Base-by-base conservation (phyloP, 2,113 vertebrate genomes). In the Callospermophilus lateralis region DNA sequence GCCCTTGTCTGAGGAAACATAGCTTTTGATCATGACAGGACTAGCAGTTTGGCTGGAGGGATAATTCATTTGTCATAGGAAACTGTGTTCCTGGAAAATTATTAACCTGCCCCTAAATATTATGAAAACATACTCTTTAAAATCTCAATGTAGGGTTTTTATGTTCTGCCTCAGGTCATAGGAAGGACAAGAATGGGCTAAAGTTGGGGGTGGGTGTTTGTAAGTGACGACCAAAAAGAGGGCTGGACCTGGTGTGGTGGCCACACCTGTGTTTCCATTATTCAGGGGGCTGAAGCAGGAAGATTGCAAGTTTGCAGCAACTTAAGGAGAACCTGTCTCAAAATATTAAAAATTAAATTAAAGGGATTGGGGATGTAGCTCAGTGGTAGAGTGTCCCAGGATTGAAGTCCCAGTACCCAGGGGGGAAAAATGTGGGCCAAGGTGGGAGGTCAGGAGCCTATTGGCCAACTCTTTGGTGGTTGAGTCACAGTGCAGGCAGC, bases 401-500 rank as follows among this genome's bases (percentile, higher is more conserved):
- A 26, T 63, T 63, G 24, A 63, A 26, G 20, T 26, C 7, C 58
- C 22, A 28, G 61, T 63, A 63, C 26, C 61, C 24, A 28, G 61
- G 8, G 8, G 24, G 6, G 22, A 11, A 26, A 63, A 28, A 26
- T 28, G 13, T 2, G 0, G 74, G 15, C 39, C 65, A 32, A 30
- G 10, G 6, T 12, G 22, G 32, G 45, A 17, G 63, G 81, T n/a
- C 45, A 81, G 72, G 67, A 73, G 79, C 39, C 70, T 73, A 4
- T 37, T 0, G 0, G 8, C 39, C 0, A 48, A 28, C 70, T 58
- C 11, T 65, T 53, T 45, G 42, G 2, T 39, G 42, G 73, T 1
- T 91, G 92, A 91, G 85, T 88, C 95, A 96, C 32, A 34, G 1
- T 0, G 34, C 10, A 28, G 42, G 53, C 88, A 84, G 81, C 93